Evolutionary conservation across 1,140 invertebrate genomes (phyloP).

Genomic region (Cydia fagiglandana): DNA sequence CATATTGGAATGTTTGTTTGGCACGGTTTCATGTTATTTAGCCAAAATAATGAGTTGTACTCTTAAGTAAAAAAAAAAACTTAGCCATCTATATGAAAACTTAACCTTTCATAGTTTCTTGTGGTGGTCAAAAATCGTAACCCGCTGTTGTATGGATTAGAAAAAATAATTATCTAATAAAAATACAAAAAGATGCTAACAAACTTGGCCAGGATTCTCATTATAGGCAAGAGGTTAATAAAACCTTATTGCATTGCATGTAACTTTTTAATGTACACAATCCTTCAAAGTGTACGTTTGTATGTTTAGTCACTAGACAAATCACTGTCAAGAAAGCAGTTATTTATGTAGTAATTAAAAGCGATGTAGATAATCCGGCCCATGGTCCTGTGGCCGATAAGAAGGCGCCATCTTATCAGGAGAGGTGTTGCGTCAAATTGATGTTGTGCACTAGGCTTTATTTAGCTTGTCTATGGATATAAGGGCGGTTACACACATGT

Average conservation of each 20-base stretch:
- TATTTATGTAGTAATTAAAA: constrained; percentile 26
- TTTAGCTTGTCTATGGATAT: neutral
- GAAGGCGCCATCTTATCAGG: constrained; percentile 11
- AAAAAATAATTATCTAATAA: too few relatives aligned
- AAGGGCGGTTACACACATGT: neutral
- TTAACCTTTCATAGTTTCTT: too few relatives aligned
- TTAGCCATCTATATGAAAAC: too few relatives aligned
- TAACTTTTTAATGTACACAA: neutral
- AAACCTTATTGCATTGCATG: too few relatives aligned
- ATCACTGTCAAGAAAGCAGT: constrained; percentile 15
- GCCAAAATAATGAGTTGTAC: too few relatives aligned
- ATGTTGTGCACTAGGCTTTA: neutral
- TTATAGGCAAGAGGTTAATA: too few relatives aligned
- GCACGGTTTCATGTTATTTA: neutral
- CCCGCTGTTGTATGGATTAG: too few relatives aligned
- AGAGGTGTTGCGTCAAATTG: neutral
- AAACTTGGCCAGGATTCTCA: too few relatives aligned
- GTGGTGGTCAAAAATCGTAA: too few relatives aligned
- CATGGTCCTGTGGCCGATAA: constrained; percentile 11
- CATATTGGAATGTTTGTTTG: neutral
- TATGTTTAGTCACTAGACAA: constrained; percentile 8
- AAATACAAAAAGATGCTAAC: too few relatives aligned
- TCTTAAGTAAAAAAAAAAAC: too few relatives aligned
- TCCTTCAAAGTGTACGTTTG: neutral
- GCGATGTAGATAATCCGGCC: neutral